phyloP scores from a whole-genome alignment of 2,113 vertebrate species.

The Elaphurus davidianus region DNA sequence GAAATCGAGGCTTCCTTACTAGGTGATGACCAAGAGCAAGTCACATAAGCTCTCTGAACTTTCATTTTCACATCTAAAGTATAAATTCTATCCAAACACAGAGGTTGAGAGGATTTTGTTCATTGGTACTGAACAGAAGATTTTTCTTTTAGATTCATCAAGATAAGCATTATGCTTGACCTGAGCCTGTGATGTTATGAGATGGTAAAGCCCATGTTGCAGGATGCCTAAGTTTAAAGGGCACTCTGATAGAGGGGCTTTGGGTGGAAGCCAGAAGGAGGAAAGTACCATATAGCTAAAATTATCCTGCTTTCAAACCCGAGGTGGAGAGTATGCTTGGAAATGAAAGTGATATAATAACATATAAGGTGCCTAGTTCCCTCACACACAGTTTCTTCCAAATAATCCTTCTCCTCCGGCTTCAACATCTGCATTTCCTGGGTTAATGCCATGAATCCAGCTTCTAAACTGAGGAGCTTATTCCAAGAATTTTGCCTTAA shows the following conservation, averaged over 20 bases:
- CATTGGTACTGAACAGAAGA: background rate
- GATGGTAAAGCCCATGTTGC: background rate
- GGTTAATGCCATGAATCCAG: background rate
- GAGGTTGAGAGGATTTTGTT: background rate
- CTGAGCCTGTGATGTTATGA: background rate
- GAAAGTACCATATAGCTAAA: background rate
- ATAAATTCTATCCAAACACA: background rate
- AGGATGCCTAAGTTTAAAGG: background rate
- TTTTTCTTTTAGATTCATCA: background rate
- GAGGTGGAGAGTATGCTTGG: background rate
- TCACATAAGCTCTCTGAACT: background rate
- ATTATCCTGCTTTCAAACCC: background rate
- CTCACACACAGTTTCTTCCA: background rate
- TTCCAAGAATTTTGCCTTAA: background rate
- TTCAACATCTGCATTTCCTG: slow-evolving; percentile 24
- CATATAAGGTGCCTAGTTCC: background rate
- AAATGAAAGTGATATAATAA: background rate
- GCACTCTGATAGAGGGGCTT: background rate
- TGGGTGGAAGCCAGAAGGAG: background rate
- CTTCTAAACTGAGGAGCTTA: background rate
- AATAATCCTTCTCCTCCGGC: background rate
- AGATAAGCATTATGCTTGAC: background rate
- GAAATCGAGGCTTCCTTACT: background rate
- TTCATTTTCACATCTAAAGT: background rate
- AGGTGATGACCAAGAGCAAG: background rate